phyloP scores from a whole-genome alignment of 2,113 vertebrate species.

The Scomber japonicus region DNA sequence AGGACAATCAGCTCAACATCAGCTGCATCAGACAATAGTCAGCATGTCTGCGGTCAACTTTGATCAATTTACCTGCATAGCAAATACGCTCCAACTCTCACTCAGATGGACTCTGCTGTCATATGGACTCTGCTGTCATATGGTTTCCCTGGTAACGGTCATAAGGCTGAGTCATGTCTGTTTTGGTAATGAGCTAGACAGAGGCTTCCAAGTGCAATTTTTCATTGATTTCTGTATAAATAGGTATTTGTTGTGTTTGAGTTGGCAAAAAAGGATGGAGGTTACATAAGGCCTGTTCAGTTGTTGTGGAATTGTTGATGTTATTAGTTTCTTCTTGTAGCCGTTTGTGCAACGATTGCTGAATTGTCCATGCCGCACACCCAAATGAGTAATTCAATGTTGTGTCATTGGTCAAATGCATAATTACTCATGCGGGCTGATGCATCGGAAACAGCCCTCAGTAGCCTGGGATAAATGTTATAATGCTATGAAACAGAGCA shows the following conservation, averaged over 20 bases:
- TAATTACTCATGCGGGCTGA: slow-evolving; percentile 28
- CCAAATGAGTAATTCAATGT: slow-evolving; percentile 38
- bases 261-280: background rate
- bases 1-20: background rate
- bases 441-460: slow-evolving; percentile 22
- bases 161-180: slow-evolving; percentile 45
- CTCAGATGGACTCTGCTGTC: slow-evolving; percentile 3
- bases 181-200: slow-evolving; percentile 26
- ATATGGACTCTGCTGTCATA: slow-evolving; percentile 21
- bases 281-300: background rate
- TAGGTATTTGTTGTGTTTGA: background rate
- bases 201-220: slow-evolving; percentile 4
- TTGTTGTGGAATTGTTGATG: background rate
- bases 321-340: slow-evolving; percentile 8
- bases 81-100: background rate
- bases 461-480: background rate
- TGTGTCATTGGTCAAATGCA: slow-evolving; percentile 25
- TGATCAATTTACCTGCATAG: background rate
- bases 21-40: background rate
- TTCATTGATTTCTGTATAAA: slow-evolving; percentile 21
- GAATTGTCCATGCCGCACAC: background rate
- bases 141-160: slow-evolving; percentile 43
- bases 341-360: background rate
- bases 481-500: slow-evolving; percentile 23
- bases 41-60: background rate